A percentile compares a stretch with the other conserved stretches of the same genome.
Evolutionary conservation across 2,113 vertebrate genomes (phyloP).

Genomic region (Poecile atricapillus): DNA sequence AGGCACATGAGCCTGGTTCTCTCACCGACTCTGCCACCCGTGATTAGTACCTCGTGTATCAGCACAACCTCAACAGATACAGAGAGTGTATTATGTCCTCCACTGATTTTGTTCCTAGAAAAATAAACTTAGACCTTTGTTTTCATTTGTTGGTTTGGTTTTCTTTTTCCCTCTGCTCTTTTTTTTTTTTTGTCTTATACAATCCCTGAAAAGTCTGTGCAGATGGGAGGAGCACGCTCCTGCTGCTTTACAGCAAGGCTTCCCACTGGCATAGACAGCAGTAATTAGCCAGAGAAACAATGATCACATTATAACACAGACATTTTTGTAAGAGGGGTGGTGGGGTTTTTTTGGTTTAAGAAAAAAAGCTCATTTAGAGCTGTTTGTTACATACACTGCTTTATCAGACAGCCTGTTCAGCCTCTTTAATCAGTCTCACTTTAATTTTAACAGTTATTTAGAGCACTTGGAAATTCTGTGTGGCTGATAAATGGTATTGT

Average conservation of each 20-base stretch:
- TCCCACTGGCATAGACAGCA: neutral
- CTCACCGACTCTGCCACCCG: neutral
- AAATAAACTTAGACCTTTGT: slow-evolving; percentile 41
- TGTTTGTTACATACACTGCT: neutral
- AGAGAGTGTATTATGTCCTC: neutral
- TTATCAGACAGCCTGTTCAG: neutral
- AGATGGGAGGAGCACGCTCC: neutral
- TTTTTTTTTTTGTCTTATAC: neutral
- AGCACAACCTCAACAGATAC: neutral
- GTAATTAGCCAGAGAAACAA: slow-evolving; percentile 57
- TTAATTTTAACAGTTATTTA: neutral
- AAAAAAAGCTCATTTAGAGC: neutral
- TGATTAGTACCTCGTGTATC: neutral
- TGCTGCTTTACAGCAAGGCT: slow-evolving; percentile 40
- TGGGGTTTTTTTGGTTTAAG: neutral
- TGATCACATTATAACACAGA: slow-evolving; percentile 7
- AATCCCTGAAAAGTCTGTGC: neutral
- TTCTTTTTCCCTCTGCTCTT: neutral
- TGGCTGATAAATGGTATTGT: neutral
- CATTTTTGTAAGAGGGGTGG: neutral
- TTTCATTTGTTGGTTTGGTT: neutral
- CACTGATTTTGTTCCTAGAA: neutral
- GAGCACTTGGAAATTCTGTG: neutral
- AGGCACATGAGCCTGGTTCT: slow-evolving; percentile 6
- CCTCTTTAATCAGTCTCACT: neutral